phyloP scores from a whole-genome alignment of 2,113 vertebrate species.

The Murina feae region DNA sequence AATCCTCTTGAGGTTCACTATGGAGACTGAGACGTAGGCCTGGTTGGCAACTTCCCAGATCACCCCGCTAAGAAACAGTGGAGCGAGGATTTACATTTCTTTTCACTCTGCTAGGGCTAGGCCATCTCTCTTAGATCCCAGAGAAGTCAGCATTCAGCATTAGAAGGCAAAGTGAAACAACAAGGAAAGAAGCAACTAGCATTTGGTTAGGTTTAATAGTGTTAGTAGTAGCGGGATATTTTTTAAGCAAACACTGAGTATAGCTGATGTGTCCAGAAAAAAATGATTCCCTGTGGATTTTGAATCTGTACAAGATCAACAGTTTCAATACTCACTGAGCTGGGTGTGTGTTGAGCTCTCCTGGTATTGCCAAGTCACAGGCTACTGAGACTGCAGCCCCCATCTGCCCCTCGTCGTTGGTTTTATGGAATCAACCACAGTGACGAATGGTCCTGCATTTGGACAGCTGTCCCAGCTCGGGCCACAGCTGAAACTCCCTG shows the following conservation, averaged over 20 bases:
- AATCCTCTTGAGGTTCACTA: background rate
- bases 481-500: slow-evolving; percentile 78
- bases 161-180: background rate
- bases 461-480: slow-evolving; percentile 73
- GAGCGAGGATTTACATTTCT: background rate
- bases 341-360: slow-evolving; percentile 62
- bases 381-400: slow-evolving; percentile 54
- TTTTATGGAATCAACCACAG: slow-evolving; percentile 78
- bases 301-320: slow-evolving; percentile 26
- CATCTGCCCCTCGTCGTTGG: background rate
- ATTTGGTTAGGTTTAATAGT: background rate
- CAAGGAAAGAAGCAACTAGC: background rate
- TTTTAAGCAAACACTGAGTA: background rate
- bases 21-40: background rate
- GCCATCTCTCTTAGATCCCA: background rate
- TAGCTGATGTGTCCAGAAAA: background rate
- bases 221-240: background rate
- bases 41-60: too few relatives aligned
- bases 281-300: background rate
- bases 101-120: background rate
- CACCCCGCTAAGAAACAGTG: background rate
- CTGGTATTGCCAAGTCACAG: slow-evolving; percentile 48
- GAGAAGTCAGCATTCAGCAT: background rate
- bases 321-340: background rate
- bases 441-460: slow-evolving; percentile 78